Conservation (phyloP, 2,797 vertebrate species). For the Garrulus glandarius region DNA sequence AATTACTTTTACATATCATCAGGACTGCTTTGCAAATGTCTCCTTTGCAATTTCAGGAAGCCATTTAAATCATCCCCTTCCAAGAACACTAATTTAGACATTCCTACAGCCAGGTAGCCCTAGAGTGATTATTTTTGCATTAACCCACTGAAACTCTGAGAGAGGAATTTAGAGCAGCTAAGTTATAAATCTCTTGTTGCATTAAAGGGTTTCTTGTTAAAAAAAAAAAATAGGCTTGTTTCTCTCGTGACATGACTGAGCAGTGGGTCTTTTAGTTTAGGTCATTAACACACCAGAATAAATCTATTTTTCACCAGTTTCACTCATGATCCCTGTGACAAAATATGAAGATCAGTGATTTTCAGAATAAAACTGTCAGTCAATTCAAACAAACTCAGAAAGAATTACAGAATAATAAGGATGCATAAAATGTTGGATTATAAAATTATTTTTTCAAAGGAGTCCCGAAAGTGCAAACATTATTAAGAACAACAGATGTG, state of each 20-base stretch:
- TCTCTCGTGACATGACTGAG: background rate
- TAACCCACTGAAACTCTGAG: background rate
- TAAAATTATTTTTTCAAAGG: background rate
- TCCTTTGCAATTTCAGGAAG: background rate
- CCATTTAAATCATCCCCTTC: background rate
- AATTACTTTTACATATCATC: background rate
- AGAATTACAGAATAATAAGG: background rate
- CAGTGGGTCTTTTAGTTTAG: background rate
- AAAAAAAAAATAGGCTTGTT: background rate
- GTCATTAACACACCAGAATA: slow-evolving; percentile 33
- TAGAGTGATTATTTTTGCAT: background rate
- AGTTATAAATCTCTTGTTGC: background rate
- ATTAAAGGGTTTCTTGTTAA: background rate
- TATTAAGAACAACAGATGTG: slow-evolving; percentile 21
- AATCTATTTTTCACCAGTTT: slow-evolving; percentile 22
- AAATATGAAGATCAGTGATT: background rate
- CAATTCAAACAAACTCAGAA: background rate
- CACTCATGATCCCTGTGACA: background rate
- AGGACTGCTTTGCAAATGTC: background rate
- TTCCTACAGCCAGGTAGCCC: background rate
- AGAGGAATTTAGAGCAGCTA: background rate
- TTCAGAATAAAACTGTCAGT: slow-evolving; percentile 26
- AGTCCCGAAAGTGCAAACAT: background rate
- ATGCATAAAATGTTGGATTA: background rate
- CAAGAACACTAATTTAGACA: background rate